Evolutionary conservation across 2,113 vertebrate species (phyloP), one percentile per base, ranked within the genome.

Genomic region (Bambusicola thoracicus): DNA sequence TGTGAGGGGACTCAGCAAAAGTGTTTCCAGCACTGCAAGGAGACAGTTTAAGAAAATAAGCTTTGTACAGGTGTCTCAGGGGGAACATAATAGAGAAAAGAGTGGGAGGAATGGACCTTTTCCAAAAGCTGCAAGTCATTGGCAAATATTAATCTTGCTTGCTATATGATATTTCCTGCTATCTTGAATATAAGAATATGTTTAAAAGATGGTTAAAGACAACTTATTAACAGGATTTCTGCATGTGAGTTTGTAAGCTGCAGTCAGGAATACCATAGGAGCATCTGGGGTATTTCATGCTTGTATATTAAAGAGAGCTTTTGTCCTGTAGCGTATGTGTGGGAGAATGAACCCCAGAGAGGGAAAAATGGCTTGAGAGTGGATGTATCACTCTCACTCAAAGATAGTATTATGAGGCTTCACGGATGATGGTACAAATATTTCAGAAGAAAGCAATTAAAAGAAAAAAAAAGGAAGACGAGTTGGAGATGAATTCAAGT

Each of bases 1-100:
- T 88, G 56, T 61, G 92, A 93, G 36, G 17, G 19, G 30, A 85
- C 59, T 72, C 46, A 80, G 59, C 74, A 84, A 87, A 93, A 85
- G 3, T 13, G 16, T 49, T 83, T 70, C 68, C 75, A 83, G 72
- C 80, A 72, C 24, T 78, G n/a, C 41, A 84, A 83, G 61, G 61
- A 86, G 80, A 84, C 65, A 75, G 43, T 43, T 85, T 65, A 58
- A 87, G 85, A 80, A 55, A 90, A 81, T 13, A 25, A 80, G 41
- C 27, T 62, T 82, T 85, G 63, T 49, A 41, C 41, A 77, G 8
- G 36, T 70, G 11, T 84, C 61, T 88, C 66, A 36, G 69, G 55
- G 38, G 43, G 20, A 86, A 72, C 8, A 41, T 49, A 68, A 48
- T 49, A 74, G 68, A 87, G 79, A 80, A 73, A 70, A 34, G 4